These are phyloP conservation scores for Hydrochoerus hydrochaeris DNA, from an alignment of 2,113 vertebrate species.

Conservation along the genomic window DNA sequence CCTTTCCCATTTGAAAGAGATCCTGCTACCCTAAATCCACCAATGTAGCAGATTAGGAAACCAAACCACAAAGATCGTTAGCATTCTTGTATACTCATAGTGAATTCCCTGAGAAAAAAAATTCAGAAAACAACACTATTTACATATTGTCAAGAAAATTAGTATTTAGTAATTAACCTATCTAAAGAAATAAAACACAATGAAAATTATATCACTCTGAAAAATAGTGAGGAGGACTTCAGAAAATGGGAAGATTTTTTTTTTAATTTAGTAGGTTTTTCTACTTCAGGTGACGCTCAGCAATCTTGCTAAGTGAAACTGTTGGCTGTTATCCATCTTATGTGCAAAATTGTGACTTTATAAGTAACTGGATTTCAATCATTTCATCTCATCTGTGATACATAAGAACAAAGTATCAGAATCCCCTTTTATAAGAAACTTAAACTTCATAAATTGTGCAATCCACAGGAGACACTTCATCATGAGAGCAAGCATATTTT, in stretches of 20 bases:
- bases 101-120: neutral
- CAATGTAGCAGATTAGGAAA: neutral
- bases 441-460: neutral
- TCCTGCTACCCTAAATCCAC: neutral
- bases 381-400: neutral
- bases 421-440: neutral
- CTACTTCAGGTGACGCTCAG: neutral
- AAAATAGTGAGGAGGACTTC: neutral
- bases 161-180: neutral
- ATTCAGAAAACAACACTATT: neutral
- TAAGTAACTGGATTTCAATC: neutral
- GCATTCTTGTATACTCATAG: neutral
- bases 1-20: neutral
- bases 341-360: neutral
- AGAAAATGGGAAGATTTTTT: neutral
- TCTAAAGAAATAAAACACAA: too few relatives aligned
- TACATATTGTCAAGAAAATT: neutral
- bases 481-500: neutral
- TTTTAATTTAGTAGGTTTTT: conserved; percentile 15
- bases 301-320: neutral
- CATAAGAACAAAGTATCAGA: neutral
- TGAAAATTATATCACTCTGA: neutral
- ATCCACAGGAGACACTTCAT: neutral
- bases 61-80: neutral
- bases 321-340: neutral